phyloP scores from a whole-genome alignment of 2,888 invertebrate genomes.

The Sepioteuthis lessoniana region DNA sequence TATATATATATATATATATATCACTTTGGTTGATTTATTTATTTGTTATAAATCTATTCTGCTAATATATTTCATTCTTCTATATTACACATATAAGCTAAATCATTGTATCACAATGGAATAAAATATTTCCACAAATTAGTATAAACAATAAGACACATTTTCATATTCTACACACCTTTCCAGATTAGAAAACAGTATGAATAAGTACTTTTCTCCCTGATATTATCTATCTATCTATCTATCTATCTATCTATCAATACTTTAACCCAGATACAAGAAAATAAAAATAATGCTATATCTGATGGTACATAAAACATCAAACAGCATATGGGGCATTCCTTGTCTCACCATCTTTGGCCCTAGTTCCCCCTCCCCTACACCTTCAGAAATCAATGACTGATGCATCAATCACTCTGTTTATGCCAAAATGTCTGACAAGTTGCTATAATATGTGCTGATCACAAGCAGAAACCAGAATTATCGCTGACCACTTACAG shows the following conservation, averaged over 20 bases:
- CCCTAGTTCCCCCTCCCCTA: background rate
- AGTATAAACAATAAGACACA: background rate
- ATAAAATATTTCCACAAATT: background rate
- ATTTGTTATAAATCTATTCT: too few species aligned
- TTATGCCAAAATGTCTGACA: slow-evolving; percentile 33
- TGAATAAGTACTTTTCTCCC: background rate
- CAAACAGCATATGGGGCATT: slow-evolving; percentile 1
- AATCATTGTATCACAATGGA: too few species aligned
- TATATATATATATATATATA: too few species aligned
- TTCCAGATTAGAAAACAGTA: background rate
- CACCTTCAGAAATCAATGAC: background rate
- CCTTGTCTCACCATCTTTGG: background rate
- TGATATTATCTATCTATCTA: background rate
- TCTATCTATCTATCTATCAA: background rate
- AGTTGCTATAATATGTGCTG: slow-evolving; percentile 21
- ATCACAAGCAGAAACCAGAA: slow-evolving; percentile 33
- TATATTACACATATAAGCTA: too few species aligned
- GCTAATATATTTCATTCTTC: too few species aligned
- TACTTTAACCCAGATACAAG: background rate
- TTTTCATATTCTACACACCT: background rate
- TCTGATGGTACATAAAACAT: background rate
- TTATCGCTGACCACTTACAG: slow-evolving; percentile 20
- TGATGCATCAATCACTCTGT: slow-evolving; percentile 33
- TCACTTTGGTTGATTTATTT: too few species aligned
- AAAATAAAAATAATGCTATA: background rate